Percentiles rank a stretch among this genome's conserved stretches.
phyloP scores from a whole-genome alignment of 2,888 invertebrate species.

The Parnassius apollo region DNA sequence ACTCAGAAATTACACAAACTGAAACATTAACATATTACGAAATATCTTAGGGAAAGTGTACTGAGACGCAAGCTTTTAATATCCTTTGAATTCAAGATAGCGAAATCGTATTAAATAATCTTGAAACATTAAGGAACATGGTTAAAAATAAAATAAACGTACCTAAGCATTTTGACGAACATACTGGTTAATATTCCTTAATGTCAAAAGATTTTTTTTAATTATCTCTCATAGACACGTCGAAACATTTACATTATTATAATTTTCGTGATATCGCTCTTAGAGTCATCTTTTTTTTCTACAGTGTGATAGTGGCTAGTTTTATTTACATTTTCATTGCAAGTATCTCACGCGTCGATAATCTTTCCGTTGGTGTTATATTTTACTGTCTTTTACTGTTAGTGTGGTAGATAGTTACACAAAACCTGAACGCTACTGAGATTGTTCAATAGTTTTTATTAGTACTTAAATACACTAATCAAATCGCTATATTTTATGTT shows the following conservation, averaged over 20 bases:
- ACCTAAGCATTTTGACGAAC: not conserved
- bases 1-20: conserved; percentile 9
- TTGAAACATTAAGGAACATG: conserved; percentile 25
- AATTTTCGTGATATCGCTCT: conserved; percentile 12
- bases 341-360: conserved; percentile 29
- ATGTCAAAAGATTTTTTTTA: conserved; percentile 19
- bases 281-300: conserved; percentile 14
- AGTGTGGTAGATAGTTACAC: conserved; percentile 48
- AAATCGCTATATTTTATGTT: not conserved
- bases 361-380: conserved; percentile 32
- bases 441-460: conserved; percentile 65
- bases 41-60: conserved; percentile 40
- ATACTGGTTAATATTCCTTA: conserved; percentile 14
- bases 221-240: conserved; percentile 12
- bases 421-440: conserved; percentile 75
- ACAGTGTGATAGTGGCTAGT: conserved; percentile 21
- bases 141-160: not conserved
- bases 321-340: conserved; percentile 28
- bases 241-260: conserved; percentile 18
- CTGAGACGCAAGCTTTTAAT: conserved; percentile 64
- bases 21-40: conserved; percentile 19
- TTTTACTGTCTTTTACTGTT: conserved; percentile 38
- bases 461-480: not conserved
- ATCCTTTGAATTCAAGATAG: conserved; percentile 25
- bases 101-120: conserved; percentile 17